Evolutionary conservation across 2,797 vertebrate genomes (phyloP).

Genomic region (Alauda arvensis): DNA sequence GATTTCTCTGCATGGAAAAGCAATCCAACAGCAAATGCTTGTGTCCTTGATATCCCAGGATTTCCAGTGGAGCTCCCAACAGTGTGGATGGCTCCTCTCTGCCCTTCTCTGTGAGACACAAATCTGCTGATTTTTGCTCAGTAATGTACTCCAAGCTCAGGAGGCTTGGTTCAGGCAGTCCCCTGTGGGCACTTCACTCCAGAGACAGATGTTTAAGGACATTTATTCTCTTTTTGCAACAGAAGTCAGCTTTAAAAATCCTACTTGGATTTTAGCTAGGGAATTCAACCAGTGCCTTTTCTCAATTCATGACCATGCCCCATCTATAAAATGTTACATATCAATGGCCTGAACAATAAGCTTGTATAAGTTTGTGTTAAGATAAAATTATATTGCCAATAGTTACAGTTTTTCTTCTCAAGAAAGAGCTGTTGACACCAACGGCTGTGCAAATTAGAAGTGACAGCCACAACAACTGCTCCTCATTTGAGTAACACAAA

Average conservation of each 20-base stretch:
- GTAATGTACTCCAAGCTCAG: neutral
- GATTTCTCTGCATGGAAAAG: neutral
- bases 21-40: neutral
- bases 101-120: neutral
- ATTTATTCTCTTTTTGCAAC: neutral
- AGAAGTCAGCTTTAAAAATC: neutral
- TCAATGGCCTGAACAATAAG: neutral
- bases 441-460: conserved; percentile 18
- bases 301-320: neutral
- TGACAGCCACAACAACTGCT: conserved; percentile 41
- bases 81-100: neutral
- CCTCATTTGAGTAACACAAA: neutral
- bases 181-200: neutral
- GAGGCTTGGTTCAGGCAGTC: neutral
- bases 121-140: neutral
- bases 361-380: neutral
- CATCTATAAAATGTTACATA: conserved; percentile 2
- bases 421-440: conserved; percentile 22
- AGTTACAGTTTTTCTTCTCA: neutral
- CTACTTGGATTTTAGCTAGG: neutral
- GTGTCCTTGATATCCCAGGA: neutral
- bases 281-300: conserved; percentile 33
- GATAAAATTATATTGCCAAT: conserved; percentile 25
- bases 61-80: neutral
- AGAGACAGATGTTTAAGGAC: neutral